Evolutionary conservation across 2,113 vertebrate genomes (phyloP).

Genomic region (Sinosuthora webbiana): DNA sequence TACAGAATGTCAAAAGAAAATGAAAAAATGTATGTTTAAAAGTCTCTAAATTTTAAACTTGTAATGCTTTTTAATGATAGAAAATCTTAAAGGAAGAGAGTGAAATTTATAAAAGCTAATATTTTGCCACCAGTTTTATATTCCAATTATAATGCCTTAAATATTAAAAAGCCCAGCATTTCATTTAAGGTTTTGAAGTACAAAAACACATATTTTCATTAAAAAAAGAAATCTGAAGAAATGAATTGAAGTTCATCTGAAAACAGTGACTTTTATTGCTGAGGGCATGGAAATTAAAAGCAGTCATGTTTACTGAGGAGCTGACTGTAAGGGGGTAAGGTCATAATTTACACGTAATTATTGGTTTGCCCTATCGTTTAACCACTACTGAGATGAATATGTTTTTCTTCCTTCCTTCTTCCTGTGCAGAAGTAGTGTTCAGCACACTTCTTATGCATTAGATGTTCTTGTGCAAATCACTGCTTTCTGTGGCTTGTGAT

Average conservation of each 20-base stretch:
- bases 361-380: constrained; percentile 56
- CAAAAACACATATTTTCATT: not conserved
- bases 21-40: not conserved
- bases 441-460: constrained; percentile 22
- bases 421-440: constrained; percentile 34
- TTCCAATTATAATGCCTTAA: not conserved
- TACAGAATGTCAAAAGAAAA: not conserved
- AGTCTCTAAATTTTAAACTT: not conserved
- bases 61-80: not conserved
- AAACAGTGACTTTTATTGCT: constrained; percentile 3
- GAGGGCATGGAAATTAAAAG: constrained; percentile 10
- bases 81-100: not conserved
- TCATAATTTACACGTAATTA: constrained; percentile 60
- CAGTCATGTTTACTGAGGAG: constrained; percentile 36
- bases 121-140: not conserved
- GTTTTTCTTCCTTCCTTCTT: constrained; percentile 52
- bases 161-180: not conserved
- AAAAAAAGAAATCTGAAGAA: not conserved
- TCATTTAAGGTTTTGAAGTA: not conserved
- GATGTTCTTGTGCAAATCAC: constrained; percentile 50
- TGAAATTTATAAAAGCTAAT: not conserved
- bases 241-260: not conserved
- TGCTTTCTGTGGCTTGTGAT: constrained; percentile 37
- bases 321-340: constrained; percentile 36
- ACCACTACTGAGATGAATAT: constrained; percentile 54